Evolutionary conservation across 2,888 invertebrate species (phyloP).

Genomic region (Synanthedon andrenaeformis): DNA sequence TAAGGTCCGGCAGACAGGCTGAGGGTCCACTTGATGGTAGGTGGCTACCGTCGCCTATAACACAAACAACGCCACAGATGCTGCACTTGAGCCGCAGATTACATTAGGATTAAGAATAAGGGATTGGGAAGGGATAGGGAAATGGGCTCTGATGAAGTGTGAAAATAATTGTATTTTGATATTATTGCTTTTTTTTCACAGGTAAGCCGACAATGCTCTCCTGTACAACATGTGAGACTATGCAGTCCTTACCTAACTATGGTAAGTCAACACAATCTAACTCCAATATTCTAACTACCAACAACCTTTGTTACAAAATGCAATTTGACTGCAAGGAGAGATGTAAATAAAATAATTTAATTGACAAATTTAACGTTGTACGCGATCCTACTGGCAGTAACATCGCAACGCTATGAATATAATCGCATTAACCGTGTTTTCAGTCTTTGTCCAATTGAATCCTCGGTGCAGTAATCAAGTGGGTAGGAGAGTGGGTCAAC

Average conservation of each 20-base stretch:
- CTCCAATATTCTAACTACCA: too few species aligned
- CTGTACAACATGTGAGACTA: constrained; percentile 40
- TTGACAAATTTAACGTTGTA: not conserved
- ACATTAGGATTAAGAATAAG: too few species aligned
- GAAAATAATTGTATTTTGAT: not conserved
- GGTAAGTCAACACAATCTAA: constrained; percentile 31
- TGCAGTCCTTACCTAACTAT: constrained; percentile 27
- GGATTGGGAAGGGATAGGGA: too few species aligned
- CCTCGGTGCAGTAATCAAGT: constrained; percentile 49
- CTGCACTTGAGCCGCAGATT: too few species aligned
- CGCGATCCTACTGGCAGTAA: not conserved
- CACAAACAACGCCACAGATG: too few species aligned
- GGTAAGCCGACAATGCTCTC: constrained; percentile 46
- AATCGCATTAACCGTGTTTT: constrained; percentile 51
- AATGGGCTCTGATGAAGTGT: too few species aligned
- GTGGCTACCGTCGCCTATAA: too few species aligned
- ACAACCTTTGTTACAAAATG: too few species aligned
- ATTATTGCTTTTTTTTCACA: constrained; percentile 33
- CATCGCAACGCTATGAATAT: constrained; percentile 29
- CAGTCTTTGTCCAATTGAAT: constrained; percentile 55
- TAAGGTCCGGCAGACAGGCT: too few species aligned
- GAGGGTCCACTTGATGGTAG: too few species aligned
- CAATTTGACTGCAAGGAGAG: not conserved
- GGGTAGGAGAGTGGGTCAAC: constrained; percentile 50
- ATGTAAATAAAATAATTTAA: not conserved